phyloP scores from a whole-genome alignment of 2,888 invertebrate species.

The Phorcus lineatus region DNA sequence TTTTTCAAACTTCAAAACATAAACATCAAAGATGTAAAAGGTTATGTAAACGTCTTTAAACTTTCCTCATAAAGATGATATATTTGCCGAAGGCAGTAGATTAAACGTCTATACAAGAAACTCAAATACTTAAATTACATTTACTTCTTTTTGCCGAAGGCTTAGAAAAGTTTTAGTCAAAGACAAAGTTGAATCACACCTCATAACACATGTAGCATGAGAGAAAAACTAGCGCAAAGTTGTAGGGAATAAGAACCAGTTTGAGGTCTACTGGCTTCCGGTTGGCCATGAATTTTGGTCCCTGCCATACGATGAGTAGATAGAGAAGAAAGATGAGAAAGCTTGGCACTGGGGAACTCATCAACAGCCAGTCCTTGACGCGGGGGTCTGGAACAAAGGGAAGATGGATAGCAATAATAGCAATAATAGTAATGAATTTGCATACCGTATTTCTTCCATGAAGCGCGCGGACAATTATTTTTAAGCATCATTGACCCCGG shows the following conservation, averaged over 20 bases:
- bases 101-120: no score
- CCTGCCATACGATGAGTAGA: slow-evolving; percentile 81
- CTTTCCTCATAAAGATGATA: no score
- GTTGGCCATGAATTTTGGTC: slow-evolving; percentile 88
- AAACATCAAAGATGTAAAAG: no score
- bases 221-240: slow-evolving; percentile 86
- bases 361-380: slow-evolving; percentile 43
- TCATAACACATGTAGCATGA: slow-evolving; percentile 90
- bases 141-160: background rate
- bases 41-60: no score
- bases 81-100: no score
- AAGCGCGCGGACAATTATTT: no score
- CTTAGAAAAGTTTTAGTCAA: background rate
- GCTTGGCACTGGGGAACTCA: slow-evolving; percentile 37
- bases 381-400: slow-evolving; percentile 38
- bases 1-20: no score
- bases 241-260: slow-evolving; percentile 87
- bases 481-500: no score
- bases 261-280: slow-evolving; percentile 85
- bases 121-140: no score
- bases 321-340: slow-evolving; percentile 37
- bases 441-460: no score
- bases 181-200: slow-evolving; percentile 75
- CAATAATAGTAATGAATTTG: no score
- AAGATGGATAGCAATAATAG: no score